Conservation (phyloP, 2,113 vertebrate genomes). For the Corvus cornix region DNA sequence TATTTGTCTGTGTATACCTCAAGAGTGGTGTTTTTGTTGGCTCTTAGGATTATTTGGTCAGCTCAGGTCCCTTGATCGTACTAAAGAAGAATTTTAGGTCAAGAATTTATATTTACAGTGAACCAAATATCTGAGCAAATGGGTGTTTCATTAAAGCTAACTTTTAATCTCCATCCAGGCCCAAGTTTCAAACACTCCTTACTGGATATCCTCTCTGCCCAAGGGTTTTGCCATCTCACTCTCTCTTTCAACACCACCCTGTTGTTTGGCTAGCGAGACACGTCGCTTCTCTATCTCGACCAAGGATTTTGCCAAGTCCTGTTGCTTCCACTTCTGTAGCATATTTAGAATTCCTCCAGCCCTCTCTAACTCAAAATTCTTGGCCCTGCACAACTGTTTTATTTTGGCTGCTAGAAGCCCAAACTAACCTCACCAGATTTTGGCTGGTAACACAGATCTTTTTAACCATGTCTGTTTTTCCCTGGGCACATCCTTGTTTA, state of each 20-base stretch:
- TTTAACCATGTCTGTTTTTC: constrained; percentile 38
- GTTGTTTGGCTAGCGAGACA: background rate
- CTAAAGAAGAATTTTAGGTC: background rate
- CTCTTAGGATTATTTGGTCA: background rate
- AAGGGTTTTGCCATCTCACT: constrained; percentile 41
- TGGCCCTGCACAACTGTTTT: constrained; percentile 48
- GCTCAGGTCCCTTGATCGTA: background rate
- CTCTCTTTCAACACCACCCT: constrained; percentile 29
- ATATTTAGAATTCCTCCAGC: constrained; percentile 56
- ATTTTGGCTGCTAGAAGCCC: constrained; percentile 52
- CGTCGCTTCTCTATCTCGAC: background rate
- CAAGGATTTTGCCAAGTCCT: constrained; percentile 58
- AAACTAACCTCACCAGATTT: constrained; percentile 38
- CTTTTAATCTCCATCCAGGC: constrained; percentile 34
- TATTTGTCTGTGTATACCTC: background rate
- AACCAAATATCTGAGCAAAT: background rate
- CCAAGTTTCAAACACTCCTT: background rate
- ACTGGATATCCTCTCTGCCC: constrained; percentile 46
- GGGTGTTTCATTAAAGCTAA: background rate
- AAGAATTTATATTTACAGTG: background rate
- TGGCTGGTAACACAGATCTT: constrained; percentile 12
- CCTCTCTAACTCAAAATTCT: constrained; percentile 40
- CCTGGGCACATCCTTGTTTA: constrained; percentile 44
- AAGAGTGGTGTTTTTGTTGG: background rate
- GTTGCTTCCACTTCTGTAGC: constrained; percentile 59